Evolutionary conservation across 2,797 vertebrate species (phyloP).

Genomic region (Sorex maritimensis): DNA sequence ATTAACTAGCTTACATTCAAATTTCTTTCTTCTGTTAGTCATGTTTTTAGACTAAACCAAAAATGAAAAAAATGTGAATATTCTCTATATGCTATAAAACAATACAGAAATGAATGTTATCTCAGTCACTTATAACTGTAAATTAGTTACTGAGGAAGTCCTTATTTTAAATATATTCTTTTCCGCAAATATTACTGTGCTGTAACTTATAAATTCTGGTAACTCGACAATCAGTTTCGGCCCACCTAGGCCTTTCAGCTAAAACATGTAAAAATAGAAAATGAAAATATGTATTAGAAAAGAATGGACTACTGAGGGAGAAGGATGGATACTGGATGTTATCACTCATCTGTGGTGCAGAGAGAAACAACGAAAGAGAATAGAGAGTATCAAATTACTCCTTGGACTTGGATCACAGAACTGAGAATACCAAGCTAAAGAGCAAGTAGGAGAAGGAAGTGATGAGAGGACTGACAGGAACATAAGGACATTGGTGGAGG

Average conservation of each 20-base stretch:
- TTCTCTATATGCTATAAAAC: constrained; percentile 51
- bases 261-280: constrained; percentile 29
- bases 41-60: constrained; percentile 52
- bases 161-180: constrained; percentile 38
- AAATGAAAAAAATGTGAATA: constrained; percentile 13
- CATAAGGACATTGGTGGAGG: no score
- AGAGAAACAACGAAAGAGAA: no score
- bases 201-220: background rate
- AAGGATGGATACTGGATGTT: no score
- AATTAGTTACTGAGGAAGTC: constrained; percentile 25
- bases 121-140: constrained; percentile 61
- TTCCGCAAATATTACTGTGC: no score
- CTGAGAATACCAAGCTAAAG: no score
- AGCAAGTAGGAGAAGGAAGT: no score
- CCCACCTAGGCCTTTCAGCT: constrained; percentile 27
- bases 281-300: constrained; percentile 56
- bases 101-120: constrained; percentile 33
- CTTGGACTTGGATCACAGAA: no score
- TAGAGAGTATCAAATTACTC: no score
- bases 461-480: no score
- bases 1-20: constrained; percentile 13
- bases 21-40: constrained; percentile 43
- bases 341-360: no score
- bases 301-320: background rate
- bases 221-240: constrained; percentile 10